Evolutionary conservation across 2,888 invertebrate species (phyloP).

Genomic region (Phortica magna): DNA sequence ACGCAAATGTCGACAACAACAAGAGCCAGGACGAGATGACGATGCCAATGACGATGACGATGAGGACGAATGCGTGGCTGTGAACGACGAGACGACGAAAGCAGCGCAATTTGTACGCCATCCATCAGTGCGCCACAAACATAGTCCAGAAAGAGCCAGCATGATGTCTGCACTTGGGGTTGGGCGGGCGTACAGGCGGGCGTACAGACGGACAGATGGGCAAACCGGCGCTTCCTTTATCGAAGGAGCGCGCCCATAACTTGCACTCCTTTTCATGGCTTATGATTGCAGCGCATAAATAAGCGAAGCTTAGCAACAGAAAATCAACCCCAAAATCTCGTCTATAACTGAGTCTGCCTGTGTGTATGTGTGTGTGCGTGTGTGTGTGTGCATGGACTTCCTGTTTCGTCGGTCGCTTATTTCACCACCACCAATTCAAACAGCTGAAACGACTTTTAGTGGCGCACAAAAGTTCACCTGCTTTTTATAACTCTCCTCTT

Average conservation of each 20-base stretch:
- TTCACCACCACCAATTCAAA: slow-evolving; percentile 41
- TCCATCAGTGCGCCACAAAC: slow-evolving; percentile 54
- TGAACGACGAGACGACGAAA: slow-evolving; percentile 12
- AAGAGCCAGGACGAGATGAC: neutral
- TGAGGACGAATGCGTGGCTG: too few relatives aligned
- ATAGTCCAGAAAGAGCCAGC: slow-evolving; percentile 47
- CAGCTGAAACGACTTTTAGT: slow-evolving; percentile 35
- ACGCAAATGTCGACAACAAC: slow-evolving; percentile 52
- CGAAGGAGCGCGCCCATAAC: slow-evolving; percentile 52
- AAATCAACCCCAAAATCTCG: slow-evolving; percentile 63
- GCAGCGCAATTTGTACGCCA: slow-evolving; percentile 68
- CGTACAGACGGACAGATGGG: too few relatives aligned
- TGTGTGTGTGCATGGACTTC: slow-evolving; percentile 54
- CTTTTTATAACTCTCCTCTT: slow-evolving; percentile 43
- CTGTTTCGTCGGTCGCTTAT: slow-evolving; percentile 54
- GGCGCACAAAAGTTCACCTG: slow-evolving; percentile 63
- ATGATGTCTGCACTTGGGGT: neutral
- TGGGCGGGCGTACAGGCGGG: neutral
- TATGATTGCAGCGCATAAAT: slow-evolving; percentile 71
- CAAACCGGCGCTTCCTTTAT: neutral
- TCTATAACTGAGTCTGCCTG: slow-evolving; percentile 21
- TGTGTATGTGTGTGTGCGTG: slow-evolving; percentile 33
- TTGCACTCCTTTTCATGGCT: slow-evolving; percentile 59
- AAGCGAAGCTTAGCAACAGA: slow-evolving; percentile 50
- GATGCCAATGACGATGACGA: neutral